These are phyloP conservation scores for Dicyrtomina minuta DNA, from an alignment of 2,888 invertebrate species.

Conservation along the genomic window DNA sequence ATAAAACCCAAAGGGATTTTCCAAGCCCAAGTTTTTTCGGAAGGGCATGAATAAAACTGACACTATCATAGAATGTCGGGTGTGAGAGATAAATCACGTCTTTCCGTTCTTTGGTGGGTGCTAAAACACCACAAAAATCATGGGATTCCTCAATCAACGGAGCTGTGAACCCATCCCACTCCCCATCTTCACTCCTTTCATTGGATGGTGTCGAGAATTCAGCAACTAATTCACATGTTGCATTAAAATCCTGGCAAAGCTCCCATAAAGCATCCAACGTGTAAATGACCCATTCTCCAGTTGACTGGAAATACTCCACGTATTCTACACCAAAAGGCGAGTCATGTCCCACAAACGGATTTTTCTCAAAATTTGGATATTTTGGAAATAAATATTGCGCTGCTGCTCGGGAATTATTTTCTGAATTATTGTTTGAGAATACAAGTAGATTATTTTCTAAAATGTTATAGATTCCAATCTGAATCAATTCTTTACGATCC, in stretches of 20 bases:
- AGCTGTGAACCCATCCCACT: not conserved
- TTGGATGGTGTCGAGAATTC: not conserved
- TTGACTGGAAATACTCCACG: not conserved
- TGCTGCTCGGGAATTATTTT: no score
- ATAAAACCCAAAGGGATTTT: not conserved
- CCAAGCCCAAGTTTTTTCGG: not conserved
- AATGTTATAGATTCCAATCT: no score
- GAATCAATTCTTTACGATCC: no score
- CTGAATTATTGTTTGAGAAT: no score
- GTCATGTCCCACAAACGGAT: no score
- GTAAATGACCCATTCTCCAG: not conserved
- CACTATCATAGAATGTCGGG: not conserved
- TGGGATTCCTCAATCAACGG: not conserved
- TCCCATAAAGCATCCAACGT: not conserved
- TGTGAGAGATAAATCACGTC: not conserved
- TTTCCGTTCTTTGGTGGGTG: not conserved
- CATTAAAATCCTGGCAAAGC: not conserved
- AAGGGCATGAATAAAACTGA: not conserved
- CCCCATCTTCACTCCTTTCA: not conserved
- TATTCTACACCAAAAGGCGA: not conserved
- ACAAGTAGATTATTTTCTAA: no score
- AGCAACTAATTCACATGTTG: not conserved
- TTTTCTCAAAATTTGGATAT: no score
- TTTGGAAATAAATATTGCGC: no score
- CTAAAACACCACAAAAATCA: not conserved